Evolutionary conservation across 37 sponge, comb jelly and placozoan genomes (phyloP).

Genomic region (Cladorhizidae sp.): DNA sequence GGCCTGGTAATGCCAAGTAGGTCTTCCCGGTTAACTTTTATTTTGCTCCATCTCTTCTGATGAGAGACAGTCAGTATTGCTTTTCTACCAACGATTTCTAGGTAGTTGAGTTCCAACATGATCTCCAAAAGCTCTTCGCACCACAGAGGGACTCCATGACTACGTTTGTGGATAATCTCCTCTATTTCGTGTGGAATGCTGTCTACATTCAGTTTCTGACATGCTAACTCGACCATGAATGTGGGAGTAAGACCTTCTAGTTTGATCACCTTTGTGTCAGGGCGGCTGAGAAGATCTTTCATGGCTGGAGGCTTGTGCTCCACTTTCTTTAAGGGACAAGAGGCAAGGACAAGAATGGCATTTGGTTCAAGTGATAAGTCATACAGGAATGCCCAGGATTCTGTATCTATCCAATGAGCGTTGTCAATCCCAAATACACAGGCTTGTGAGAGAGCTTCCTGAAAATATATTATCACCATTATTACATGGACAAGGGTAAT

Average conservation of each 20-base stretch:
- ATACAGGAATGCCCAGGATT: constrained; percentile 88
- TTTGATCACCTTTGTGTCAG: constrained; percentile 33
- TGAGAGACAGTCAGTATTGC: neutral
- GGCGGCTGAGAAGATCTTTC: constrained; percentile 44
- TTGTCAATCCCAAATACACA: constrained; percentile 89
- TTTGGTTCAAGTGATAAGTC: constrained; percentile 79
- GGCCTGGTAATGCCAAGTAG: neutral
- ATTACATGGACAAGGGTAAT: too few relatives aligned
- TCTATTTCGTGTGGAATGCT: constrained; percentile 59
- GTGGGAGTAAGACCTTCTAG: constrained; percentile 64
- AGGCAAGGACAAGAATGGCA: constrained; percentile 63
- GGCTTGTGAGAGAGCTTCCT: constrained; percentile 57
- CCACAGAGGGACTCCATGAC: constrained; percentile 90
- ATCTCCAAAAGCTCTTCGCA: constrained; percentile 81
- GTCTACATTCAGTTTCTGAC: constrained; percentile 67
- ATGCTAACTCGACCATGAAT: constrained; percentile 69
- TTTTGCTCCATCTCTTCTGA: too few relatives aligned
- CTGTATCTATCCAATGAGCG: constrained; percentile 89
- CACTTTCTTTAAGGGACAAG: constrained; percentile 20
- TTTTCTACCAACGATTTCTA: constrained; percentile 40
- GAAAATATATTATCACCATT: too few relatives aligned
- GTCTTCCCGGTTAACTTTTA: neutral
- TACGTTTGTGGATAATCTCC: constrained; percentile 61
- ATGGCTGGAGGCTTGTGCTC: constrained; percentile 31
- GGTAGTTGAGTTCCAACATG: constrained; percentile 75